Conservation (phyloP, 2,888 invertebrate genomes). For the Epinotia bilunana region DNA sequence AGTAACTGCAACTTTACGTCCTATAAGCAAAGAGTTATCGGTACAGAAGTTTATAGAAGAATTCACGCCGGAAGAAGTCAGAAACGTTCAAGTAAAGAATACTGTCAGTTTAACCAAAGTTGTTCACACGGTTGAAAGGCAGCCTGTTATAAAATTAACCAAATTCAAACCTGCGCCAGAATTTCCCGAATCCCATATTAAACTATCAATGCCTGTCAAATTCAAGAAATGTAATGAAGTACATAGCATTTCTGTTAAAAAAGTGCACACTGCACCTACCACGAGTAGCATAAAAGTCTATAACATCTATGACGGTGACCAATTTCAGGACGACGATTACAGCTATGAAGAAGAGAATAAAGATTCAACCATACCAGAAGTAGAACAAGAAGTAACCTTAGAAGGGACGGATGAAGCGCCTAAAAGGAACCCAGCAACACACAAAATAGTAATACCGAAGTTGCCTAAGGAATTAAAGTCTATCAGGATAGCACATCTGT, state of each 20-base stretch:
- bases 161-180: slow-evolving; percentile 55
- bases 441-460: slow-evolving; percentile 63
- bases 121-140: slow-evolving; percentile 26
- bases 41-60: slow-evolving; percentile 73
- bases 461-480: slow-evolving; percentile 57
- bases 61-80: slow-evolving; percentile 65
- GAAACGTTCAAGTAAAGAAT: slow-evolving; percentile 42
- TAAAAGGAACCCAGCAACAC: slow-evolving; percentile 46
- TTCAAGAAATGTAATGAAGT: slow-evolving; percentile 57
- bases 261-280: slow-evolving; percentile 50
- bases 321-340: slow-evolving; percentile 28
- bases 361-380: slow-evolving; percentile 66
- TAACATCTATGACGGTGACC: slow-evolving; percentile 3
- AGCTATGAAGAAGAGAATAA: slow-evolving; percentile 47
- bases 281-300: slow-evolving; percentile 40
- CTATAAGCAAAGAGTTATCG: slow-evolving; percentile 56
- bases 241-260: slow-evolving; percentile 54
- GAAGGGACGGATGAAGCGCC: slow-evolving; percentile 59
- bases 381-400: slow-evolving; percentile 71
- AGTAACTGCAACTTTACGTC: slow-evolving; percentile 55
- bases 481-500: slow-evolving; percentile 67
- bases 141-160: slow-evolving; percentile 61
- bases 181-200: neutral
- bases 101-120: slow-evolving; percentile 55
- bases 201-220: slow-evolving; percentile 63